Conservation (phyloP, 1,140 invertebrate species). For the Pogonomyrmex barbatus region DNA sequence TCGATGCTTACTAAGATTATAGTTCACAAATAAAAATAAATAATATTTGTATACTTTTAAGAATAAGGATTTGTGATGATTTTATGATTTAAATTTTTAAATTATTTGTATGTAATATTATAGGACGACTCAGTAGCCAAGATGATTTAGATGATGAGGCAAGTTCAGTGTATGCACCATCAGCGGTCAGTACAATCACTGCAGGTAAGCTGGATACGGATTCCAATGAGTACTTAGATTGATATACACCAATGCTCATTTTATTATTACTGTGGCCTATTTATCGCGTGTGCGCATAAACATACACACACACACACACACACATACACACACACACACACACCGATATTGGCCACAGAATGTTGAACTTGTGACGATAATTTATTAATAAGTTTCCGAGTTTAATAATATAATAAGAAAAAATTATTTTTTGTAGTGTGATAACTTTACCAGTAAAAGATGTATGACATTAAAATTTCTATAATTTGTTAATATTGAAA, state of each 20-base stretch:
- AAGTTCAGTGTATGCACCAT: slow-evolving; percentile 89
- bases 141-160: slow-evolving; percentile 94
- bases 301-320: slow-evolving; percentile 7
- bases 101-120: slow-evolving; percentile 43
- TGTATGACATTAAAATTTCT: slow-evolving; percentile 24
- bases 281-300: slow-evolving; percentile 31
- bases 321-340: slow-evolving; percentile 18
- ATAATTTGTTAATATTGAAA: slow-evolving; percentile 31
- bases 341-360: background rate
- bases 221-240: slow-evolving; percentile 83
- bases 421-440: slow-evolving; percentile 3
- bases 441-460: slow-evolving; percentile 52
- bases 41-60: background rate
- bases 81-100: slow-evolving; percentile 11
- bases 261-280: slow-evolving; percentile 54
- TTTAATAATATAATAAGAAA: slow-evolving; percentile 31
- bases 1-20: background rate
- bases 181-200: slow-evolving; percentile 80
- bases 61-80: background rate
- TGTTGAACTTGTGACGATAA: slow-evolving; percentile 15
- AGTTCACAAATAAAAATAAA: background rate
- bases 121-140: slow-evolving; percentile 93
- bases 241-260: slow-evolving; percentile 80
- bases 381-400: slow-evolving; percentile 47
- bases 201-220: slow-evolving; percentile 88